These are phyloP conservation scores for Irena cyanogastra DNA, from an alignment of 2,113 vertebrate genomes.

Conservation along the genomic window DNA sequence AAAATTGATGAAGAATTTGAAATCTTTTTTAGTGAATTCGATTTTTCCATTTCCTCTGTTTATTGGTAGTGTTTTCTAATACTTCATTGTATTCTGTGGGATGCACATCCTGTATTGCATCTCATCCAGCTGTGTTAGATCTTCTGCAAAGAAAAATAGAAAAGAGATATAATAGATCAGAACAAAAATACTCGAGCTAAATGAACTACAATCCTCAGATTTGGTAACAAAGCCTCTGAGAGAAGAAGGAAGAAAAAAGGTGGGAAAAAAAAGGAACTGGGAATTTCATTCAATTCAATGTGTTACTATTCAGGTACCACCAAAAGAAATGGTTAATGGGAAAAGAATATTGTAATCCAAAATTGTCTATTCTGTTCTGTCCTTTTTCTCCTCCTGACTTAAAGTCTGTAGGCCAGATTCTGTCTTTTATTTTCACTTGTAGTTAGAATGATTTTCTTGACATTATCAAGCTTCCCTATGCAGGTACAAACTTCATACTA, in stretches of 20 bases:
- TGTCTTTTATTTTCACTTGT: background rate
- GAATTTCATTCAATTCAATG: background rate
- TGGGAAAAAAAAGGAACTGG: background rate
- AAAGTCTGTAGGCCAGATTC: background rate
- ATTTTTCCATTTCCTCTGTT: background rate
- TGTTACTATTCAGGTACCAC: background rate
- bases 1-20: background rate
- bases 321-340: constrained; percentile 28
- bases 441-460: background rate
- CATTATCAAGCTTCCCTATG: background rate
- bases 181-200: background rate
- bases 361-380: background rate
- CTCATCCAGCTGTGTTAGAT: background rate
- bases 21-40: background rate
- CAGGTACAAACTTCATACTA: background rate
- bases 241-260: background rate
- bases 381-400: background rate
- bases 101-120: background rate
- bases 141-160: background rate
- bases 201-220: background rate
- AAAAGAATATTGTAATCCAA: constrained; percentile 1
- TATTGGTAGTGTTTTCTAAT: background rate
- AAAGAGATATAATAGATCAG: constrained; percentile 13
- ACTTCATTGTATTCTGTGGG: background rate
- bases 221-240: background rate